phyloP scores from a whole-genome alignment of 2,113 vertebrate species.

The Pelmatolapia mariae region DNA sequence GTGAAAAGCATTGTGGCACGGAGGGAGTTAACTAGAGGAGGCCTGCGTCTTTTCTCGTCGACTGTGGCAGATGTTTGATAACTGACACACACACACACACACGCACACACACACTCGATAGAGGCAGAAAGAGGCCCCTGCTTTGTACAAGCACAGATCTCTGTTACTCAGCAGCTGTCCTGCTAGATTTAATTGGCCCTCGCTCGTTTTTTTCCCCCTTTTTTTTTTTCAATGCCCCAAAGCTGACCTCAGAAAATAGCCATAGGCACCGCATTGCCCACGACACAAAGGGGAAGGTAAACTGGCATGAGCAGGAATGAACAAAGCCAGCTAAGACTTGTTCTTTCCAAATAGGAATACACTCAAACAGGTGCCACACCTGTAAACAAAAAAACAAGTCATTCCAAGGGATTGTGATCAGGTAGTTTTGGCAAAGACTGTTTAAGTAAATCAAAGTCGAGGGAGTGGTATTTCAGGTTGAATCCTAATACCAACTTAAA shows the following conservation, averaged over 20 bases:
- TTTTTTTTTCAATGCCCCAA: neutral
- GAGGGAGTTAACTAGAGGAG: slow-evolving; percentile 40
- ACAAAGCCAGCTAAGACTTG: slow-evolving; percentile 47
- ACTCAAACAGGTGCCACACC: slow-evolving; percentile 43
- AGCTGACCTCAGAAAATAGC: slow-evolving; percentile 27
- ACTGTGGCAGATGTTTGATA: slow-evolving; percentile 82
- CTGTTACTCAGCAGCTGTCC: slow-evolving; percentile 59
- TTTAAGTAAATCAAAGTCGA: neutral
- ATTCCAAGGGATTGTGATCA: neutral
- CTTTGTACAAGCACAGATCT: slow-evolving; percentile 25
- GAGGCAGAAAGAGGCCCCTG: slow-evolving; percentile 13
- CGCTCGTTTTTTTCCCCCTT: neutral
- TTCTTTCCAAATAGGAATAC: slow-evolving; percentile 20
- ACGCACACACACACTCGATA: neutral
- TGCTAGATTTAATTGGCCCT: slow-evolving; percentile 41
- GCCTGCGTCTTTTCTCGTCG: slow-evolving; percentile 62
- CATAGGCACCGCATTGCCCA: neutral
- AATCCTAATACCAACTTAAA: neutral
- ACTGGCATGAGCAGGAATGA: neutral
- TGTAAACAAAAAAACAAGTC: slow-evolving; percentile 31
- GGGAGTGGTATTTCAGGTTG: neutral
- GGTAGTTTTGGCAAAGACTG: neutral
- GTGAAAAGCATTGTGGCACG: neutral
- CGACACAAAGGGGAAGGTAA: neutral
- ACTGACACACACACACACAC: slow-evolving; percentile 60